phyloP scores from a whole-genome alignment of 2,888 invertebrate species.

The Sphaerophoria taeniata region DNA sequence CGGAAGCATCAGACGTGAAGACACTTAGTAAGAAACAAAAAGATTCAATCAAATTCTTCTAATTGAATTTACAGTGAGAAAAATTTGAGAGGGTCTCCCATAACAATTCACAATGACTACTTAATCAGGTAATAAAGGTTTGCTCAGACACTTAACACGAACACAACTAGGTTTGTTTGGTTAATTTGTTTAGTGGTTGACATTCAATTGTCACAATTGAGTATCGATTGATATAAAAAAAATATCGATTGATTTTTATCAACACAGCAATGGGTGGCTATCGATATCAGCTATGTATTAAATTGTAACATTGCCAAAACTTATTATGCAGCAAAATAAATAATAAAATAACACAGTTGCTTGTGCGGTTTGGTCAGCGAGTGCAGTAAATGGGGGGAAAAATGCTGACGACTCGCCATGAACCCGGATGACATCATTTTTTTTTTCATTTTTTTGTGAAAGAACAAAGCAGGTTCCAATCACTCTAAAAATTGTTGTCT shows the following conservation, averaged over 20 bases:
- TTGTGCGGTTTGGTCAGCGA: slow-evolving; percentile 9
- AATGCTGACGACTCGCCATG: slow-evolving; percentile 69
- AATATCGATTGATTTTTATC: slow-evolving; percentile 2
- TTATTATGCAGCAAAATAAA: slow-evolving; percentile 57
- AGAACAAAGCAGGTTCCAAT: slow-evolving; percentile 73
- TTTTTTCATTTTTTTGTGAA: slow-evolving; percentile 15
- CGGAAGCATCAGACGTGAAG: slow-evolving; percentile 35
- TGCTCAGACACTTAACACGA: slow-evolving; percentile 29
- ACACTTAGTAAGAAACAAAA: slow-evolving; percentile 26
- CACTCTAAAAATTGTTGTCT: slow-evolving; percentile 32
- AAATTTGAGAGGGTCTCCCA: neutral
- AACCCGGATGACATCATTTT: slow-evolving; percentile 73
- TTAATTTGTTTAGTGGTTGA: slow-evolving; percentile 1
- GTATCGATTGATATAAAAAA: slow-evolving; percentile 21
- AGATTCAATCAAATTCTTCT: slow-evolving; percentile 34
- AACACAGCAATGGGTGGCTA: slow-evolving; percentile 19
- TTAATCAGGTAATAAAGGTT: slow-evolving; percentile 60
- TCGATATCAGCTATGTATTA: slow-evolving; percentile 55
- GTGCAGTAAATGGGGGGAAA: slow-evolving; percentile 28
- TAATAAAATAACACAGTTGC: slow-evolving; percentile 46
- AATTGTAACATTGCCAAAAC: slow-evolving; percentile 48
- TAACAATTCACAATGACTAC: slow-evolving; percentile 32
- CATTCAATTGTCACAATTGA: neutral
- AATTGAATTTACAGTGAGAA: neutral
- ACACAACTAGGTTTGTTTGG: neutral